Base-by-base conservation (phyloP, 92 coral and sea anemone genomes). In the Porites lobata region DNA sequence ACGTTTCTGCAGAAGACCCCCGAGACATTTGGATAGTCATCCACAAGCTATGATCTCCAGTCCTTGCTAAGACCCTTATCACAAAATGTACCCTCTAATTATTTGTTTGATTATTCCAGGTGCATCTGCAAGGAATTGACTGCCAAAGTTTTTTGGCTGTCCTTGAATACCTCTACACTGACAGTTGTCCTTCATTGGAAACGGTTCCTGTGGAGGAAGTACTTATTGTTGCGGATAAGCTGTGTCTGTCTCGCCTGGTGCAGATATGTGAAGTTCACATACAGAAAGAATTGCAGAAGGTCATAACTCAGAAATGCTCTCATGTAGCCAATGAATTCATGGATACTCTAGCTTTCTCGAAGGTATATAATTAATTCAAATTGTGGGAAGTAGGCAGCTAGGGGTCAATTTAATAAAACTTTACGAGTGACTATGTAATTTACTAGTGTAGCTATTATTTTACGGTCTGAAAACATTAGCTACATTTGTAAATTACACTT, bases 141-240 rank as follows among this genome's bases (percentile, higher is more conserved):
- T 71, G 75, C 82, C 61, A 57, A n/a, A 69, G 75, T 81, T 92
- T 92, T 65, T 67, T 90, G 69, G 85, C 83, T 2, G 73, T 92
- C 70, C 52, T 92, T 65, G 90, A 89, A 58, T 92, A 84, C 59
- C 78, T 92, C 12, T 92, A 92, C 90, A 85, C 95, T 1, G 95
- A 92, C 57, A 12, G 20, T 32, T 92, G 90, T 11, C 12, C 72
- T 64, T 22, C 69, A 7, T 78, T 92, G 50, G 78, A 80, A 53
- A 78, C 18, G 32, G 69, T 76, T 19, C 76, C 87, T 8, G 57
- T 53, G 15, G 69, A 83, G 69, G 38, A 69, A 29, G 76, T 92
- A 1, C 87, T 92, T 54, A 88, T 89, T 61, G 81, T 84, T 52
- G 92, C 95, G 50, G 95, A 92, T 74, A 66, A 79, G 43, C 67